Percentiles rank a stretch among this genome's conserved stretches.
phyloP scores from a whole-genome alignment of 2,797 vertebrate species.

The Alfaro cultratus region DNA sequence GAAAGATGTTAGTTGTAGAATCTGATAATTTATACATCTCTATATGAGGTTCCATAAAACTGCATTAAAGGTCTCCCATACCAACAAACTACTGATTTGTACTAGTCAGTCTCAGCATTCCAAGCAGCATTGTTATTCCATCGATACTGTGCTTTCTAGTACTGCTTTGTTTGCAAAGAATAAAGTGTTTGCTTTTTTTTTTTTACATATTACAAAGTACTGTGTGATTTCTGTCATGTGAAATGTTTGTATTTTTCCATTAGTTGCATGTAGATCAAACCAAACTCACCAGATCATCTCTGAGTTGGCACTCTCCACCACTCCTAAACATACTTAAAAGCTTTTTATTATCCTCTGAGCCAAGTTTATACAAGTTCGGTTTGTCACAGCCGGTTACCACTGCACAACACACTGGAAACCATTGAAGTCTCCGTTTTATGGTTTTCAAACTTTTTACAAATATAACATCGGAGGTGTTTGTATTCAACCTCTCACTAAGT shows the following conservation, averaged over 20 bases:
- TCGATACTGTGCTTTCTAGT: too few species aligned
- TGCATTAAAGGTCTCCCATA: too few species aligned
- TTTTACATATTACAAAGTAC: too few species aligned
- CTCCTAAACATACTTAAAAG: neutral
- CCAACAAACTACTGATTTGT: too few species aligned
- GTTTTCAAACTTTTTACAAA: neutral
- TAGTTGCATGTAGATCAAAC: neutral
- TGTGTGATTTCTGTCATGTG: neutral
- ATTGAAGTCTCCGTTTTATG: neutral
- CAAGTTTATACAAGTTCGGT: neutral
- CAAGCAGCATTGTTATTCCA: neutral
- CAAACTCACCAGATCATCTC: too few species aligned
- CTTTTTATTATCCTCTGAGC: neutral
- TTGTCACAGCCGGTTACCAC: neutral
- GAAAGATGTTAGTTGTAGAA: too few species aligned
- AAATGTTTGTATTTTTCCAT: conserved; percentile 1
- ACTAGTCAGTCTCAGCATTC: neutral
- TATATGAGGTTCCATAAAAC: too few species aligned
- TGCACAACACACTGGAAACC: neutral
- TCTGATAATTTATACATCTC: too few species aligned
- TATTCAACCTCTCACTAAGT: neutral
- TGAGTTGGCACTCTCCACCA: neutral
- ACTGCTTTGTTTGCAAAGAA: too few species aligned
- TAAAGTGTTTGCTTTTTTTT: too few species aligned
- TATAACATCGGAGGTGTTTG: neutral